These are phyloP conservation scores for Eublepharis macularius DNA, from an alignment of 2,113 vertebrate genomes.

Conservation along the genomic window DNA sequence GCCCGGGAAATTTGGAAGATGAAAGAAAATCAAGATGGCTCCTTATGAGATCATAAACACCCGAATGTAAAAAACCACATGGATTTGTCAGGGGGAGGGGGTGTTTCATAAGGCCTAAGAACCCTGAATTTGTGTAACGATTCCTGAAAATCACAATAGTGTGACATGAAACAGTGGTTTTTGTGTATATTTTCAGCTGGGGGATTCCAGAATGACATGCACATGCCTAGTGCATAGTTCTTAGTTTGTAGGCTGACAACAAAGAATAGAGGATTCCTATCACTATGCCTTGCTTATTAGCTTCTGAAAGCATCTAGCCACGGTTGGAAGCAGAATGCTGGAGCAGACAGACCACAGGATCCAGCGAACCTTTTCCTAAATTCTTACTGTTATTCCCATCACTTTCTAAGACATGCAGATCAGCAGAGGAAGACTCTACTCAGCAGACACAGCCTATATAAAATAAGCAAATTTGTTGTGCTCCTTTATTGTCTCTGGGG, in stretches of 20 bases:
- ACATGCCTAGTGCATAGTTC: background rate
- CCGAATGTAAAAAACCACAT: no score
- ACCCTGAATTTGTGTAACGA: no score
- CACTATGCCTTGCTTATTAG: background rate
- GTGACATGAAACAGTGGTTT: no score
- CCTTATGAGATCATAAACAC: no score
- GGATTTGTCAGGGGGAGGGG: no score
- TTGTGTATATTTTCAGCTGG: no score
- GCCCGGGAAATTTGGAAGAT: no score
- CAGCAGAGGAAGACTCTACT: conserved; percentile 11
- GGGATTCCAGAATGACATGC: no score
- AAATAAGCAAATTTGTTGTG: conserved; percentile 9
- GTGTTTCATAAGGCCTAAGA: no score
- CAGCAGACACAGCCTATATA: conserved; percentile 21
- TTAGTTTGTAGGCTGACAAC: background rate
- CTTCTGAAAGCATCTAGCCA: background rate
- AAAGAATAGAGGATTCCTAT: background rate
- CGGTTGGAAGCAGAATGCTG: background rate
- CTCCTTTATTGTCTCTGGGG: conserved; percentile 6
- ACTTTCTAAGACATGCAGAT: conserved; percentile 45
- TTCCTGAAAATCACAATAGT: no score
- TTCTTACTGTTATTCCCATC: conserved; percentile 7
- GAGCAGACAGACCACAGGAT: background rate
- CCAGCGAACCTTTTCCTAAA: background rate
- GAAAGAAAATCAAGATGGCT: no score